A percentile compares a stretch with the other conserved stretches of the same genome.
Evolutionary conservation across 1,140 invertebrate species (phyloP).

Genomic region (Triops longicaudatus): DNA sequence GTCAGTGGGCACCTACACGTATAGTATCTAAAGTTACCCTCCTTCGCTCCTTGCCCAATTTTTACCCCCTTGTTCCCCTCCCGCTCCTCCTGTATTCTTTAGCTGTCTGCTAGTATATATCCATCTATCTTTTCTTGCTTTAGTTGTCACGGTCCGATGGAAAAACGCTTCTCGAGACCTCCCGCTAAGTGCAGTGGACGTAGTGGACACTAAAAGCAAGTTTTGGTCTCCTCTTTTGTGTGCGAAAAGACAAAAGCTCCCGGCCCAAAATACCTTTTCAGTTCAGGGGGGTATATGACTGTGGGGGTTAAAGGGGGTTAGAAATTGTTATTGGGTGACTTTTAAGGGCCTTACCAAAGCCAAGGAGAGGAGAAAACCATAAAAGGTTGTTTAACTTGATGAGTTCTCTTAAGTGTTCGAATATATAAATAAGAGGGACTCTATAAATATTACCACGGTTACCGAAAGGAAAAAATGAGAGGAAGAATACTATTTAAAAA

Average conservation of each 20-base stretch:
- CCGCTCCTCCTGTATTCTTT: background rate
- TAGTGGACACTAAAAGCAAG: constrained; percentile 9
- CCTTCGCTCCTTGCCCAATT: background rate
- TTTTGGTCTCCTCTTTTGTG: background rate
- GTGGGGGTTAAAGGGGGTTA: too few species aligned
- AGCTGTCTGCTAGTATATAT: background rate
- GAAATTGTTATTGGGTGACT: too few species aligned
- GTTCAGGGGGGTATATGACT: background rate
- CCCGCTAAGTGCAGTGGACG: constrained; percentile 13
- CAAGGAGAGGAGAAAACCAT: background rate
- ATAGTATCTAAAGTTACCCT: background rate
- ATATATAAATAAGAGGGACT: too few species aligned
- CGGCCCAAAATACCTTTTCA: background rate
- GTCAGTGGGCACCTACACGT: background rate
- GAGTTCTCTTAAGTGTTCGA: background rate
- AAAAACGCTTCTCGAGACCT: background rate
- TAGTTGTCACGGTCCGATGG: constrained; percentile 6
- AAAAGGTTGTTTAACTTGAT: constrained; percentile 12
- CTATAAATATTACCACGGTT: too few species aligned
- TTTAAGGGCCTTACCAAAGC: background rate
- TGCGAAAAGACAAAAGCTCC: constrained; percentile 11
- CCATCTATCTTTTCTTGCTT: background rate
- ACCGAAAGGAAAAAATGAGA: too few species aligned
- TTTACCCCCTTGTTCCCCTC: too few species aligned
- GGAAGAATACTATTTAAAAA: too few species aligned